Conservation (phyloP, 2,113 vertebrate species). For the Mungos mungo region DNA sequence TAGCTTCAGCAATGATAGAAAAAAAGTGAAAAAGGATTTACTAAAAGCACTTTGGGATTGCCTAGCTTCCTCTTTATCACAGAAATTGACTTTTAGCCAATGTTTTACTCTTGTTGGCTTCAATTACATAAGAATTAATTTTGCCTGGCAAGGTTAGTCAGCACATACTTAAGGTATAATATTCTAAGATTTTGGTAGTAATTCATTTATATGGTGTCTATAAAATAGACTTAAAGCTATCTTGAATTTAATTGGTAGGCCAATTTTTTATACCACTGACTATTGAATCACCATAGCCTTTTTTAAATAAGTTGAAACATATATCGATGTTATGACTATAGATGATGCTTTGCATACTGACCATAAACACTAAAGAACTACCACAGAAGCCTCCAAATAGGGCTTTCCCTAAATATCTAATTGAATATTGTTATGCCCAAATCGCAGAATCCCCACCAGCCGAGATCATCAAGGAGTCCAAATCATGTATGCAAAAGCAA, state of each 20-base stretch:
- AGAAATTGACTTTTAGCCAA: constrained; percentile 45
- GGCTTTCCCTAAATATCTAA: neutral
- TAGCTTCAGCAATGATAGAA: neutral
- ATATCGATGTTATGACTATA: neutral
- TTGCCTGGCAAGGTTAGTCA: constrained; percentile 61
- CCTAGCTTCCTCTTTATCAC: neutral
- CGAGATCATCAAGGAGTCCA: too few species aligned
- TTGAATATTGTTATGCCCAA: neutral
- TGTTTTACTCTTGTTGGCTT: constrained; percentile 62
- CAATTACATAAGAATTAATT: constrained; percentile 63
- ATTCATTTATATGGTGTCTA: constrained; percentile 74
- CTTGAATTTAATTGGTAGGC: constrained; percentile 67
- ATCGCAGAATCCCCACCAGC: too few species aligned
- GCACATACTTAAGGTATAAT: constrained; percentile 56
- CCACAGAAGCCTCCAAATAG: neutral
- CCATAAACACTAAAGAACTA: neutral
- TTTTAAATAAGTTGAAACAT: constrained; percentile 14
- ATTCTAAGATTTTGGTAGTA: constrained; percentile 51
- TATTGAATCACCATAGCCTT: constrained; percentile 36
- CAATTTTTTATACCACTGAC: constrained; percentile 63
- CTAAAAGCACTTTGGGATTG: neutral
- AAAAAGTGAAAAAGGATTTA: neutral
- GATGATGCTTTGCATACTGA: neutral
- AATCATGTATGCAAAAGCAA: too few species aligned
- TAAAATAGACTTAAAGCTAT: constrained; percentile 75